Evolutionary conservation across 2,888 invertebrate genomes (phyloP).

Genomic region (Acrobeloides nanus): DNA sequence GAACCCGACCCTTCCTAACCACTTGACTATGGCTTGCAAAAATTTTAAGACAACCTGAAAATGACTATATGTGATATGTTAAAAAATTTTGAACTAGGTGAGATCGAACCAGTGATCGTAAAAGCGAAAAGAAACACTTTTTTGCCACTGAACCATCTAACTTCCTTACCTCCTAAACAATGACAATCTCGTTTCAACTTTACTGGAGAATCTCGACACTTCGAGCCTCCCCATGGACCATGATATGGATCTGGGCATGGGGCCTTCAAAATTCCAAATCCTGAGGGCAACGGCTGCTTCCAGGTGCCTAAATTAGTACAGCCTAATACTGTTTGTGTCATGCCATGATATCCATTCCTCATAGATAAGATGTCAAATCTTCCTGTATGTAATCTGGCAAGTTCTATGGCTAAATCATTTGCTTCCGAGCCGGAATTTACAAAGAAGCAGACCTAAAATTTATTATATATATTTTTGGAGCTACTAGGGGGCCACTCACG

Average conservation of each 20-base stretch:
- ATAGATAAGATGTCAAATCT: slow-evolving; percentile 73
- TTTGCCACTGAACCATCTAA: too few relatives aligned
- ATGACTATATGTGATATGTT: too few relatives aligned
- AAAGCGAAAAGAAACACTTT: too few relatives aligned
- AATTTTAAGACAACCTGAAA: too few relatives aligned
- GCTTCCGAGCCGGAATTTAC: slow-evolving; percentile 96
- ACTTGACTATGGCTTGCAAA: too few relatives aligned
- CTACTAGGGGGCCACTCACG: too few relatives aligned
- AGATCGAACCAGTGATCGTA: too few relatives aligned
- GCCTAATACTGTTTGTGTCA: slow-evolving; percentile 75
- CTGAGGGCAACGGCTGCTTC: slow-evolving; percentile 60
- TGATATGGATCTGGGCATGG: slow-evolving; percentile 84
- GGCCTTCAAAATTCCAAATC: slow-evolving; percentile 60
- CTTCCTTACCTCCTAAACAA: slow-evolving; percentile 60
- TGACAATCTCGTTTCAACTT: slow-evolving; percentile 62
- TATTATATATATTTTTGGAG: slow-evolving; percentile 1
- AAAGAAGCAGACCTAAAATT: slow-evolving; percentile 72
- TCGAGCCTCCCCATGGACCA: slow-evolving; percentile 80
- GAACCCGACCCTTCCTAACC: too few relatives aligned
- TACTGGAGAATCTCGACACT: slow-evolving; percentile 76
- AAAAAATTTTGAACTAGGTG: too few relatives aligned
- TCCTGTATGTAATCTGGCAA: slow-evolving; percentile 76
- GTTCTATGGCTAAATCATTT: slow-evolving; percentile 81
- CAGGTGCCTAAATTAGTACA: slow-evolving; percentile 71
- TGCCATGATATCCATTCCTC: slow-evolving; percentile 81